phyloP scores from a whole-genome alignment of 2,797 vertebrate species.

The Nannoperca australis region DNA sequence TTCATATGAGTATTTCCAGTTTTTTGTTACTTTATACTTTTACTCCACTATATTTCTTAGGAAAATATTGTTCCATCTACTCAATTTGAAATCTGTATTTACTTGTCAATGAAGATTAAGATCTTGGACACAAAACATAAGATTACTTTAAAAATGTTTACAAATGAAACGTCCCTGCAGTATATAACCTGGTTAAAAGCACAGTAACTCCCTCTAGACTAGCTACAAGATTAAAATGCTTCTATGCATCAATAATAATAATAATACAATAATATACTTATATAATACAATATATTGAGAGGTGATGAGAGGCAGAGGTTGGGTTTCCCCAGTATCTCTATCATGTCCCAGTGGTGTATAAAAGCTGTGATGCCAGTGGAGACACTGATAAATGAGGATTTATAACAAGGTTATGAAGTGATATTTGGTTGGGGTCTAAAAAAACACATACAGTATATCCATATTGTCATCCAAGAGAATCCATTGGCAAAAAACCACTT shows the following conservation, averaged over 20 bases:
- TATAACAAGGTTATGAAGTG: not conserved
- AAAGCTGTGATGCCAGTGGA: not conserved
- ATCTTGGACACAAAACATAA: not conserved
- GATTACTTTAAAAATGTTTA: not conserved
- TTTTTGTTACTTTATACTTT: not conserved
- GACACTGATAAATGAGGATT: not conserved
- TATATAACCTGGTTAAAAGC: not conserved
- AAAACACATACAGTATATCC: too few species aligned
- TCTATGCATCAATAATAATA: not conserved
- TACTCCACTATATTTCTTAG: not conserved
- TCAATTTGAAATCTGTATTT: not conserved
- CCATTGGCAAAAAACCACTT: not conserved
- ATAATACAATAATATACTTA: not conserved
- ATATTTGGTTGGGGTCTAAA: too few species aligned
- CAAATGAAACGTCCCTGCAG: not conserved
- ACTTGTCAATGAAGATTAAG: not conserved
- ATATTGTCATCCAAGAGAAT: not conserved
- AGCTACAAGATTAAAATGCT: not conserved
- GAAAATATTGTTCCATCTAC: not conserved
- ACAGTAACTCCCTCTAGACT: too few species aligned
- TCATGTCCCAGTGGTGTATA: not conserved
- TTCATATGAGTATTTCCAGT: not conserved
- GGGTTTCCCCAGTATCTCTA: not conserved
- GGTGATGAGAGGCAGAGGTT: not conserved
- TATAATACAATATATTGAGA: not conserved